Base-by-base conservation (phyloP, 2,113 vertebrate genomes). In the Fregetta grallaria region DNA sequence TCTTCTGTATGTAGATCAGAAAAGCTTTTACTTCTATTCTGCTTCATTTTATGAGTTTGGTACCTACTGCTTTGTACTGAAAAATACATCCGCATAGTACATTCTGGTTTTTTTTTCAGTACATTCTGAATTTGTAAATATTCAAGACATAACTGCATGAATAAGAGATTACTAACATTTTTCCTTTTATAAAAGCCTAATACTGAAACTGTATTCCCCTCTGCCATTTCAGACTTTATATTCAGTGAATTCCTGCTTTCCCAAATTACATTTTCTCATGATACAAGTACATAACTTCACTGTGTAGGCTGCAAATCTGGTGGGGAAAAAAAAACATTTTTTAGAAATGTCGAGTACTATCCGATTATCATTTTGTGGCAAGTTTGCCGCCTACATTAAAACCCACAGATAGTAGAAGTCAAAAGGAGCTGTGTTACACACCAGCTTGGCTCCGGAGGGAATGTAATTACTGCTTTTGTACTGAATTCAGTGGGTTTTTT, bases 321-420 rank as follows among this genome's bases (percentile, higher is more conserved):
- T 93, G 85, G 84, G 93, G 38, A 38, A 62, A 91, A 82, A 93
- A 86, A 96, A 97, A 92, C 91, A 92, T 89, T 96, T 97, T 96
- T 96, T 74, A 93, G 95, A 98, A 98, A 97, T 97, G 96, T 94
- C 73, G 94, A 97, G 93, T 96, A 96, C 96, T 97, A 96, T 96
- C 94, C 49, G 82, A 97, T 97, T 97, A 97, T 96, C 94, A 97
- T 95, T 97, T 96, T 96, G 84, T 94, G 91, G 95, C 94, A 96
- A 95, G 94, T 93, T 91, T 93, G 88, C 96, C 96, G 53, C 97
- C 97, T 95, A 98, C 96, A 96, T 74, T 76, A 94, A 98, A 98
- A 72, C 97, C 97, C 91, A 97, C 96, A 95, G 93, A 95, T 78
- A 96, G 86, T 95, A 93, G 83, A 95, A 97, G 96, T 96, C 95